Evolutionary conservation across 2,888 invertebrate genomes (phyloP).

Genomic region (Danaus chrysippus): DNA sequence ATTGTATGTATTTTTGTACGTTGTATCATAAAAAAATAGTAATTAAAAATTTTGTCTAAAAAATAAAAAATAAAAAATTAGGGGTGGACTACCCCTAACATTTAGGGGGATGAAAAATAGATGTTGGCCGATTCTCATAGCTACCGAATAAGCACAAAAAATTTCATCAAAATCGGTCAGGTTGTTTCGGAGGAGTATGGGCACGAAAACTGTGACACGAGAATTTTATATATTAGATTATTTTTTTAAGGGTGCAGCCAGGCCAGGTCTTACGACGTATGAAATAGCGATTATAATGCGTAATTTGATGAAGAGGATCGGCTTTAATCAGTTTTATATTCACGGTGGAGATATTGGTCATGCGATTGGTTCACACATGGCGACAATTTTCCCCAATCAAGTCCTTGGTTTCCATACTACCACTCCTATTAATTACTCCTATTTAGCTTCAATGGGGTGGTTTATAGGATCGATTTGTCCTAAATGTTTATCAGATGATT

Average conservation of each 20-base stretch:
- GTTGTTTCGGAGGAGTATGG: no score
- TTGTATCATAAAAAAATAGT: no score
- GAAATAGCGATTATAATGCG: slow-evolving; percentile 81
- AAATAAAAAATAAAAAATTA: no score
- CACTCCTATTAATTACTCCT: slow-evolving; percentile 70
- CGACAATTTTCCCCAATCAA: slow-evolving; percentile 81
- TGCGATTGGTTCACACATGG: slow-evolving; percentile 79
- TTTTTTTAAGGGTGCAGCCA: slow-evolving; percentile 64
- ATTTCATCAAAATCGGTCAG: no score
- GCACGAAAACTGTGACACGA: no score
- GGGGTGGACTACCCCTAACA: no score
- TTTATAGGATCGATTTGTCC: slow-evolving; percentile 74
- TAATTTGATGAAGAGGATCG: slow-evolving; percentile 85
- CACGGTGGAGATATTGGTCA: slow-evolving; percentile 90
- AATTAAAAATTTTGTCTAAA: no score
- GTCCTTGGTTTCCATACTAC: slow-evolving; percentile 81
- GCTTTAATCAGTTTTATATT: slow-evolving; percentile 81
- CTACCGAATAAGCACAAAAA: no score
- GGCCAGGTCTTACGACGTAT: slow-evolving; percentile 78
- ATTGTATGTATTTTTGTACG: no score
- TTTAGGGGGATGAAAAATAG: no score
- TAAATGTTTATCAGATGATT: slow-evolving; percentile 63
- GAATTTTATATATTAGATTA: no score
- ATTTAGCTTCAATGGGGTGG: slow-evolving; percentile 46
- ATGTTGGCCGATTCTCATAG: no score